A percentile compares a stretch with the other conserved stretches of the same genome.
phyloP scores from a whole-genome alignment of 2,113 vertebrate species.

The Lophius piscatorius region DNA sequence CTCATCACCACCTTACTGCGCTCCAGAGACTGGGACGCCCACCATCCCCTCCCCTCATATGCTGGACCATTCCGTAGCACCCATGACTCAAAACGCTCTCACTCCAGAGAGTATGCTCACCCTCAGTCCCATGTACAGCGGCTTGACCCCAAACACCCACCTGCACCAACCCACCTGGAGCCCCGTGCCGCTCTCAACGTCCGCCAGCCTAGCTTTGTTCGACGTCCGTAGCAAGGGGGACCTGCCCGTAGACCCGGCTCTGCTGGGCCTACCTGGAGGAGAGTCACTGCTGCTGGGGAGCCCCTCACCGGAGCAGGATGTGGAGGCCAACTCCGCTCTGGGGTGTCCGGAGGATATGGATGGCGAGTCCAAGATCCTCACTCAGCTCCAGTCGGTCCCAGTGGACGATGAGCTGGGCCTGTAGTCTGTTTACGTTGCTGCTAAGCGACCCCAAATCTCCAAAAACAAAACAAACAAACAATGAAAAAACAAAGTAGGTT shows the following conservation, averaged over 20 bases:
- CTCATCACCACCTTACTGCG: conserved; percentile 66
- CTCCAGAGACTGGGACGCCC: conserved; percentile 57
- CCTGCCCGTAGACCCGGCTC: conserved; percentile 77
- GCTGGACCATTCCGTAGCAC: conserved; percentile 57
- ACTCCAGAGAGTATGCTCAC: conserved; percentile 80
- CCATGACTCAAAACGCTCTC: conserved; percentile 47
- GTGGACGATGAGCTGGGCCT: conserved; percentile 86
- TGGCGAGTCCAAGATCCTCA: conserved; percentile 84
- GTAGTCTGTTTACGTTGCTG: conserved; percentile 50
- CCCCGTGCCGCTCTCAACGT: conserved; percentile 70
- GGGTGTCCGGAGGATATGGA: conserved; percentile 81
- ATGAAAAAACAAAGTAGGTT: not conserved
- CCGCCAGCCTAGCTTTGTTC: conserved; percentile 78
- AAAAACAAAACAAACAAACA: conserved; percentile 22
- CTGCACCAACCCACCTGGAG: conserved; percentile 78
- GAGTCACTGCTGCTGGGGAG: conserved; percentile 83
- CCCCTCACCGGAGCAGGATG: conserved; percentile 77
- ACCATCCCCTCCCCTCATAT: conserved; percentile 48
- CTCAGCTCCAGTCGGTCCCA: conserved; percentile 89
- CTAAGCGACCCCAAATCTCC: not conserved
- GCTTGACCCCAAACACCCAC: conserved; percentile 59
- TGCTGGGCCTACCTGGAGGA: conserved; percentile 82
- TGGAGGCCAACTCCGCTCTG: conserved; percentile 67
- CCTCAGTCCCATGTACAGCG: conserved; percentile 77
- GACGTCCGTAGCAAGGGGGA: conserved; percentile 80